Percentiles rank a stretch among this genome's conserved stretches.
Conservation (phyloP, 2,113 vertebrate genomes). For the Paracanthobrama guichenoti region DNA sequence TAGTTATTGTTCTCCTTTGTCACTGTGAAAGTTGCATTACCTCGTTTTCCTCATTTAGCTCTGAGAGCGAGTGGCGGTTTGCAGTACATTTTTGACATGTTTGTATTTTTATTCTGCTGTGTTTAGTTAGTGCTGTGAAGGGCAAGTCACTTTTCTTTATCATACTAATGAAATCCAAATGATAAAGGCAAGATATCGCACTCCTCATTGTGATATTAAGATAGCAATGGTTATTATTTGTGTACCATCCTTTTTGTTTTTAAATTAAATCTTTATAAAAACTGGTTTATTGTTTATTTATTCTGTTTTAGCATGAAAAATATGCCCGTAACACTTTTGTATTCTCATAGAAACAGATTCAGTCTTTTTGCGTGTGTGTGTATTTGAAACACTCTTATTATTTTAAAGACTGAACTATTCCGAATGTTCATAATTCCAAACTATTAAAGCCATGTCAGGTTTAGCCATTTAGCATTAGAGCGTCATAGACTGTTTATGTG, state of each 20-base stretch:
- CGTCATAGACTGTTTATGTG: constrained; percentile 4
- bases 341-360: not conserved
- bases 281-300: constrained; percentile 25
- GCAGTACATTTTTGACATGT: not conserved
- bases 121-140: constrained; percentile 19
- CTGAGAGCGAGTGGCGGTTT: not conserved
- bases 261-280: not conserved
- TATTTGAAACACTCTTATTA: not conserved
- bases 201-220: constrained; percentile 18
- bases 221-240: not conserved
- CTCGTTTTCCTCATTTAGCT: constrained; percentile 36
- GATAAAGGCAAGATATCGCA: constrained; percentile 13
- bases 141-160: constrained; percentile 8
- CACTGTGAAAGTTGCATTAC: constrained; percentile 49
- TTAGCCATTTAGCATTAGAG: constrained; percentile 34
- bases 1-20: constrained; percentile 26
- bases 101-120: constrained; percentile 10
- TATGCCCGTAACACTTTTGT: not conserved
- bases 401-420: not conserved
- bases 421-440: constrained; percentile 27
- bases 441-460: constrained; percentile 43
- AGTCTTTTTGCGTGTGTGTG: not conserved
- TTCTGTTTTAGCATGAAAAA: not conserved
- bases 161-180: not conserved
- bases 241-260: not conserved